phyloP scores from a whole-genome alignment of 2,113 vertebrate genomes.

The Petaurus breviceps region DNA sequence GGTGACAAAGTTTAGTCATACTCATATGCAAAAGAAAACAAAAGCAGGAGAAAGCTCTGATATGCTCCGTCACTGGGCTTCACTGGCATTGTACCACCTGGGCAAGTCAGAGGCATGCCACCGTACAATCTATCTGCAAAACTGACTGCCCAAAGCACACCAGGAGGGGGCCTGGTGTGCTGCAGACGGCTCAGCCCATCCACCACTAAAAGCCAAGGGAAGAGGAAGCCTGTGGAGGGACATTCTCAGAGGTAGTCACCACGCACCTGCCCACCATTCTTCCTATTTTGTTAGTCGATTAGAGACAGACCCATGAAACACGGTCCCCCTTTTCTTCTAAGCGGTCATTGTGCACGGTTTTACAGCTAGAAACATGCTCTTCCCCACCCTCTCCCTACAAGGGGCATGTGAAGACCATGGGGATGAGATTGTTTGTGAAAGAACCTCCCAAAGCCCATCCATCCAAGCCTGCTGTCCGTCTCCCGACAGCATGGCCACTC shows the following conservation, averaged over 20 bases:
- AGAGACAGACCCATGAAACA: fast-evolving
- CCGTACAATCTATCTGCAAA: background rate
- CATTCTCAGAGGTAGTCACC: background rate
- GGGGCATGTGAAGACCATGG: constrained; percentile 45
- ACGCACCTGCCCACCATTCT: no score
- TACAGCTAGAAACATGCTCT: constrained; percentile 33
- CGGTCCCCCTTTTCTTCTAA: background rate
- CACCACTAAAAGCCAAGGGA: background rate
- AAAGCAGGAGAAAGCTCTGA: background rate
- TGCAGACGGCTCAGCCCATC: background rate
- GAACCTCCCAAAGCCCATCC: constrained; percentile 68
- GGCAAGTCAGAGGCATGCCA: background rate
- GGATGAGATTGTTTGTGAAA: constrained; percentile 55
- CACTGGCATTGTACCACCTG: background rate
- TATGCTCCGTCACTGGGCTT: background rate
- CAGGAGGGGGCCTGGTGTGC: no score
- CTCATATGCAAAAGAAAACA: background rate
- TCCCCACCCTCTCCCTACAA: constrained; percentile 34
- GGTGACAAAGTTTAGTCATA: background rate
- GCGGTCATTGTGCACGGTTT: background rate
- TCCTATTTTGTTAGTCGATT: background rate
- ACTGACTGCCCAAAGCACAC: background rate
- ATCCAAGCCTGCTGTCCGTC: background rate
- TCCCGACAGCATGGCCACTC: constrained; percentile 64
- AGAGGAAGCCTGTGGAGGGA: background rate